Evolutionary conservation across 1,140 invertebrate species (phyloP).

Genomic region (Pseudachorutes palmiensis): DNA sequence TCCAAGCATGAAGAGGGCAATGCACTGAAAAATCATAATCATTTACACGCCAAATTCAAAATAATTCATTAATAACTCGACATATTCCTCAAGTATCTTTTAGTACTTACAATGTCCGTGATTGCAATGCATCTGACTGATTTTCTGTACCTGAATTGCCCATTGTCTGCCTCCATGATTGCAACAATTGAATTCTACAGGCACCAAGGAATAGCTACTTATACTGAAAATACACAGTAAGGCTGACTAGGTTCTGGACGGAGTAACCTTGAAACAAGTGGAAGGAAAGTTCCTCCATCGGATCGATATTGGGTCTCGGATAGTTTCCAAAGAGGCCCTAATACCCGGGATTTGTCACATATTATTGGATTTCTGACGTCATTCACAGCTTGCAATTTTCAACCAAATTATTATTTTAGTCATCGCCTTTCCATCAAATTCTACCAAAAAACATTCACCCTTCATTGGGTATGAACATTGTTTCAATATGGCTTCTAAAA

Average conservation of each 20-base stretch:
- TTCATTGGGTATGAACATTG: too few species aligned
- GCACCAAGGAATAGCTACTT: neutral
- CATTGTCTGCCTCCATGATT: neutral
- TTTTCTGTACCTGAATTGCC: neutral
- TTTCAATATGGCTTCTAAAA: too few species aligned
- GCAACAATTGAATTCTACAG: too few species aligned
- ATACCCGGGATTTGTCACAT: neutral
- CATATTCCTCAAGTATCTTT: neutral
- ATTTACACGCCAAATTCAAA: neutral
- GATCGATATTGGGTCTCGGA: neutral
- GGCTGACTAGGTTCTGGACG: neutral
- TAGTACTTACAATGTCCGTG: conserved; percentile 10
- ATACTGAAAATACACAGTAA: neutral
- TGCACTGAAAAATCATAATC: conserved; percentile 3
- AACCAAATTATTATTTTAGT: too few species aligned
- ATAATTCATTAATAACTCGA: neutral
- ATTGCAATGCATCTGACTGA: conserved; percentile 6
- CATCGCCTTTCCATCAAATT: too few species aligned
- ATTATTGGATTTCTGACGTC: neutral
- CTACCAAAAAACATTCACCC: too few species aligned
- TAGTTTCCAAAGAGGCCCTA: neutral
- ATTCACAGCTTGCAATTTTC: too few species aligned
- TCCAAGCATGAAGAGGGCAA: conserved; percentile 16
- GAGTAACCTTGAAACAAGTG: neutral
- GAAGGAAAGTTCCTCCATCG: neutral